Percentiles rank a stretch among this genome's conserved stretches.
Evolutionary conservation across 2,888 invertebrate genomes (phyloP).

Genomic region (Cosmia pyralina): DNA sequence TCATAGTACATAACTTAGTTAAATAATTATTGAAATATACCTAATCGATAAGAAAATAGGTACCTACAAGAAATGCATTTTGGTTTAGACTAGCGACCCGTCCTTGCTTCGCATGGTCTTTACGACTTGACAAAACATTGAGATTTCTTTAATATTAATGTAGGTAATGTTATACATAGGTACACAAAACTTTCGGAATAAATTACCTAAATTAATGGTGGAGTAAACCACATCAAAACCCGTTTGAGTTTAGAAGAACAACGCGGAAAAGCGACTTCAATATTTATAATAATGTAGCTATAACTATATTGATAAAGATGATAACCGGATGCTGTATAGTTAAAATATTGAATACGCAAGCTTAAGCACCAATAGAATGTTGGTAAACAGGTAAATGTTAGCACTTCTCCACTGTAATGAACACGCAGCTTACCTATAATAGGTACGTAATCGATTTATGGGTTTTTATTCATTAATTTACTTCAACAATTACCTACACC

Average conservation of each 20-base stretch:
- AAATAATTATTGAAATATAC: neutral
- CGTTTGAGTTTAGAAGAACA: neutral
- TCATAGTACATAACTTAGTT: neutral
- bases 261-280: neutral
- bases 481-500: neutral
- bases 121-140: neutral
- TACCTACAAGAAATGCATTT: too few species aligned
- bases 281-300: neutral
- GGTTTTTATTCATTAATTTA: slow-evolving; percentile 5
- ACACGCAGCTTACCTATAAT: slow-evolving; percentile 14
- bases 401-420: neutral
- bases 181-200: neutral
- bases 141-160: neutral
- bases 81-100: neutral
- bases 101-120: neutral
- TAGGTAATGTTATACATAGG: too few species aligned
- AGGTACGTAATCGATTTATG: neutral
- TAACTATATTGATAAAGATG: neutral
- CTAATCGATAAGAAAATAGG: neutral
- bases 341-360: slow-evolving; percentile 11
- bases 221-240: neutral
- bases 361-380: neutral
- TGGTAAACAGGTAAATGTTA: neutral
- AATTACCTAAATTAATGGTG: neutral
- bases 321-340: neutral